Conservation (phyloP, 2,888 invertebrate genomes). For the Pheosia tremula region DNA sequence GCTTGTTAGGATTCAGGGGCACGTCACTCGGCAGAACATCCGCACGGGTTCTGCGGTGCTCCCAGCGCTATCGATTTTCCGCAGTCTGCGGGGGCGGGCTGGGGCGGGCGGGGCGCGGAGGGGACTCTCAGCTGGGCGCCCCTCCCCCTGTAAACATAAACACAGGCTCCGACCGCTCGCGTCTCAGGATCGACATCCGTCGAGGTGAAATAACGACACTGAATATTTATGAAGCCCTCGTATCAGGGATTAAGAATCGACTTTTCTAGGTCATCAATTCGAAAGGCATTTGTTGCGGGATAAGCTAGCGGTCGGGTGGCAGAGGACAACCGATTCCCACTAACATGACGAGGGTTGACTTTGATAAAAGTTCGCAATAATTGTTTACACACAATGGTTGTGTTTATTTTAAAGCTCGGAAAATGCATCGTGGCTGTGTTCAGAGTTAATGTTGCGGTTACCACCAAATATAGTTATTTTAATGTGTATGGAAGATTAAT, state of each 20-base stretch:
- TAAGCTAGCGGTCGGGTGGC: constrained; percentile 33
- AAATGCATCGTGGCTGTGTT: neutral
- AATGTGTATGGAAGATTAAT: constrained; percentile 27
- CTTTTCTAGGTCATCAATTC: constrained; percentile 76
- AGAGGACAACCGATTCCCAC: constrained; percentile 11
- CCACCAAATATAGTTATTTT: neutral
- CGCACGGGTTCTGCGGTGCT: constrained; percentile 65
- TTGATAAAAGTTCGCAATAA: constrained; percentile 34
- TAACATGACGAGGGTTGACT: constrained; percentile 25
- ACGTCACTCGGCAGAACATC: constrained; percentile 53
- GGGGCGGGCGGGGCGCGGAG: constrained; percentile 32
- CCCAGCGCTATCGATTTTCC: constrained; percentile 78
- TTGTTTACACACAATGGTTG: constrained; percentile 24
- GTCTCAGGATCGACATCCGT: constrained; percentile 72
- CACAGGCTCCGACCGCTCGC: constrained; percentile 60
- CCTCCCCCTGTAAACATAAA: constrained; percentile 79
- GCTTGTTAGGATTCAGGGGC: constrained; percentile 50
- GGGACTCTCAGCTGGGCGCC: constrained; percentile 72
- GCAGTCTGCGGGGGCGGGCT: constrained; percentile 52
- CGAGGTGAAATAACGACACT: constrained; percentile 81
- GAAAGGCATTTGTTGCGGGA: constrained; percentile 50
- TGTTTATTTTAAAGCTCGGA: constrained; percentile 25
- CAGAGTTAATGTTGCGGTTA: neutral
- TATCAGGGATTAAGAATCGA: constrained; percentile 78
- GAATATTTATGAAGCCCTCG: constrained; percentile 80